Evolutionary conservation across 1,140 invertebrate genomes (phyloP), one percentile per base, ranked within the genome.

Genomic region (Cydia splendana): DNA sequence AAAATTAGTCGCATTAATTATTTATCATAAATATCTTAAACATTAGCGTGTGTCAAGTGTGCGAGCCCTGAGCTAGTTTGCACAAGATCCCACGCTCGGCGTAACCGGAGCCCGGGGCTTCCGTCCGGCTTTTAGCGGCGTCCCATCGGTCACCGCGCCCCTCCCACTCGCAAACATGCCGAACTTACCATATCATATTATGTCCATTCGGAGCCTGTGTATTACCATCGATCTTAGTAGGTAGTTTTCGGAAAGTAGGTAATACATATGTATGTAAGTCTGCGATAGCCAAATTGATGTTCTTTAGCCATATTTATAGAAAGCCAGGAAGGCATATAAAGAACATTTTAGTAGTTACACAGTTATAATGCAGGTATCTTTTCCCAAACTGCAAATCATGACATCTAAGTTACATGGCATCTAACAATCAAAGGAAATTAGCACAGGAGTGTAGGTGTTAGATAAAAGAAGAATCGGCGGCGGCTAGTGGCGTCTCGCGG

Each of bases 51-150:
- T 18, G 18, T 7, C 20, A 62, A 42, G 65, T n/a, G 75, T 38
- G 75, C 15, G 84, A 88, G 78, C 90, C 90, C 90, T 90, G 81
- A 18, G 13, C 30, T 48, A 81, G 88, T 89, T 89, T 89, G 88
- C 84, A 81, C 75, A 78, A 84, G 82, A 80, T 93, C 90, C 91
- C 90, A 93, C 91, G 91, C 85, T 87, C 78, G 82, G 75, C 85
- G 89, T 90, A 91, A 91, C 83, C 82, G 77, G 88, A 91, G 88
- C 80, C 84, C 84, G 87, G 82, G 84, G 87, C 91, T 91, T 91
- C 91, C 91, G 91, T 93, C 91, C 91, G 91, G 91, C 91, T 93
- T 93, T 93, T 93, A 93, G 88, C 90, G 89, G 82, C 86, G 85
- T 85, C 91, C 86, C 89, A 92, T 91, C 91, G 88, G 88, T 91